Evolutionary conservation across 2,113 vertebrate species (phyloP), one percentile per base, ranked within the genome.

Genomic region (Triplophysa dalaica): DNA sequence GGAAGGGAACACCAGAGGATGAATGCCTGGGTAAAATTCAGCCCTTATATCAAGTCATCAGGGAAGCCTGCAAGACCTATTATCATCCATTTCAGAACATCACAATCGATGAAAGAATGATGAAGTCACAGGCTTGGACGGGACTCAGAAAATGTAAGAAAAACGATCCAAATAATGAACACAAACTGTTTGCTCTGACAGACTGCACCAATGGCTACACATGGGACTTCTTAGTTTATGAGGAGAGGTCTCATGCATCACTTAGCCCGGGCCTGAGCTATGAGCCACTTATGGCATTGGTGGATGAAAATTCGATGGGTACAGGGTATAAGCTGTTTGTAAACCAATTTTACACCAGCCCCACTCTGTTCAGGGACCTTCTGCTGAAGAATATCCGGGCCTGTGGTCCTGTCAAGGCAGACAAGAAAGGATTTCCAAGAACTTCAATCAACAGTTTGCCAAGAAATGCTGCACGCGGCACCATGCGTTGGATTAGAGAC

Each of bases 131-230:
- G 50, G 29, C 29, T 14, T 38, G 29, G 21, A 72, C 50, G n/a
- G 50, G 19, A 38, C 26, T 72, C 19, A 14, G 14, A 26, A 17
- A 17, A 70, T 29, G 50, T 26, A 1, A 11, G 69, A 70, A 38
- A 58, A 70, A n/a, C 1, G 13, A 56, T 33, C 33, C 69, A 70
- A n/a, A n/a, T 54, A 70, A 29, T 17, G 69, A 50, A 10, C 52
- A 33, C 69, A 70, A 70, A 56, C 69, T 70, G 14, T 70, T 70
- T 13, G 69, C 50, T 29, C 69, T 70, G 24, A 7, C 69, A 70
- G 69, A 70, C 69, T 70, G 69, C 17, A 29, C 12, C 50, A 77
- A n/a, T 17, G 79, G 78, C 62, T 84, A 84, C 70, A 67, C 75
- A 0, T 76, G 54, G 43, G 65, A 77, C 62, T 81, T 84, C 52